These are phyloP conservation scores for Galago senegalensis DNA, from an alignment of 2,797 vertebrate species.

Conservation along the genomic window DNA sequence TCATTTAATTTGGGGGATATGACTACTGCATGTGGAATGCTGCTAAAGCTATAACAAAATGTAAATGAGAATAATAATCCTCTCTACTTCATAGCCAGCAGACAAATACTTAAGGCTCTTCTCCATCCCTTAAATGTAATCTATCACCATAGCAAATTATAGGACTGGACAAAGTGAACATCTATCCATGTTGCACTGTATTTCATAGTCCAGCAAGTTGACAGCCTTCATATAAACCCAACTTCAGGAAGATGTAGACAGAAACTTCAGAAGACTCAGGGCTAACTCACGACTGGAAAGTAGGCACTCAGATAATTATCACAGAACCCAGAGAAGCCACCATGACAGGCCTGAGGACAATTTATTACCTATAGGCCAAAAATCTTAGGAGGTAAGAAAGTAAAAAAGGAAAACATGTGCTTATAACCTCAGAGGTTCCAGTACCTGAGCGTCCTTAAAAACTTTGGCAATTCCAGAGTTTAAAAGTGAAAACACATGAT, in stretches of 20 bases:
- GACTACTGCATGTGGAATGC: not conserved
- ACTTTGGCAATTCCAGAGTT: not conserved
- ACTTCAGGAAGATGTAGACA: not conserved
- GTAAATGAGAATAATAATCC: slow-evolving; percentile 46
- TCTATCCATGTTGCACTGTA: not conserved
- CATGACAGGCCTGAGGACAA: not conserved
- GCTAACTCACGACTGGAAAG: not conserved
- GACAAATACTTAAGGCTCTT: slow-evolving; percentile 15
- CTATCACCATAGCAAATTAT: not conserved
- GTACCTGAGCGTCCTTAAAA: not conserved
- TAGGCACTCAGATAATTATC: not conserved
- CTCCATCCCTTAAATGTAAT: not conserved
- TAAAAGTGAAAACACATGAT: slow-evolving; percentile 14
- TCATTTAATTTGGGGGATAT: not conserved
- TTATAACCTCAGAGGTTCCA: not conserved
- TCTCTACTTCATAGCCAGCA: slow-evolving; percentile 12
- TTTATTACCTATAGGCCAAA: not conserved
- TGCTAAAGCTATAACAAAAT: not conserved
- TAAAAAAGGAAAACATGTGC: not conserved
- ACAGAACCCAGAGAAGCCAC: not conserved
- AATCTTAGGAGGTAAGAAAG: not conserved
- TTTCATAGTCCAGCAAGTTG: not conserved
- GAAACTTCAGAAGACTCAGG: not conserved
- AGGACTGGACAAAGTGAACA: not conserved
- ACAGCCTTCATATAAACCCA: not conserved